phyloP scores from a whole-genome alignment of 2,113 vertebrate species.

The Cichladusa arquata region DNA sequence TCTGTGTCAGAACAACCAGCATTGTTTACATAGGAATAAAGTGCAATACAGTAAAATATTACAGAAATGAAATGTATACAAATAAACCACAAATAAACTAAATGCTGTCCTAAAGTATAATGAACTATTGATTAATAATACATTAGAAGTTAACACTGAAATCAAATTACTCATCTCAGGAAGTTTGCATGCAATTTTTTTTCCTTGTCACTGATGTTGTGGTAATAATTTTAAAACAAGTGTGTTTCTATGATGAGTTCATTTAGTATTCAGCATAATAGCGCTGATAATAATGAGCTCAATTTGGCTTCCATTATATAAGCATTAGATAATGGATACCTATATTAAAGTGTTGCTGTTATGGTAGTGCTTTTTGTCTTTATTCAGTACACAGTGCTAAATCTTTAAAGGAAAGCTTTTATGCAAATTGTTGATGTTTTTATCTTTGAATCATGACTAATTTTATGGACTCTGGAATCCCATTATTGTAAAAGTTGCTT shows the following conservation, averaged over 20 bases:
- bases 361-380: constrained; percentile 56
- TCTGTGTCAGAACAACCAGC: background rate
- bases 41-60: constrained; percentile 58
- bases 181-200: constrained; percentile 49
- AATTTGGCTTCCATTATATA: constrained; percentile 74
- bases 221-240: constrained; percentile 66
- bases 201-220: constrained; percentile 56
- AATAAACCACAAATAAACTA: constrained; percentile 72
- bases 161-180: constrained; percentile 73
- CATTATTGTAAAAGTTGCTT: constrained; percentile 59
- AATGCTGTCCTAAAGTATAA: constrained; percentile 73
- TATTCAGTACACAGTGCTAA: constrained; percentile 65
- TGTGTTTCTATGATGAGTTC: constrained; percentile 62
- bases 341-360: constrained; percentile 70
- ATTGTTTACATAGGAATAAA: constrained; percentile 65
- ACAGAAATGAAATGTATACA: constrained; percentile 71
- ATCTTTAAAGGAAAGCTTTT: constrained; percentile 72
- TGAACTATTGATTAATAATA: constrained; percentile 78
- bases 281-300: constrained; percentile 74
- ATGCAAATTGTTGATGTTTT: constrained; percentile 71
- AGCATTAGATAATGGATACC: constrained; percentile 76
- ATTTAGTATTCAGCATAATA: constrained; percentile 75
- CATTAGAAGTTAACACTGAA: constrained; percentile 73
- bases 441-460: constrained; percentile 55
- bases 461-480: constrained; percentile 59